Conservation (phyloP, 2,797 vertebrate species). For the Bradypodion ventrale region DNA sequence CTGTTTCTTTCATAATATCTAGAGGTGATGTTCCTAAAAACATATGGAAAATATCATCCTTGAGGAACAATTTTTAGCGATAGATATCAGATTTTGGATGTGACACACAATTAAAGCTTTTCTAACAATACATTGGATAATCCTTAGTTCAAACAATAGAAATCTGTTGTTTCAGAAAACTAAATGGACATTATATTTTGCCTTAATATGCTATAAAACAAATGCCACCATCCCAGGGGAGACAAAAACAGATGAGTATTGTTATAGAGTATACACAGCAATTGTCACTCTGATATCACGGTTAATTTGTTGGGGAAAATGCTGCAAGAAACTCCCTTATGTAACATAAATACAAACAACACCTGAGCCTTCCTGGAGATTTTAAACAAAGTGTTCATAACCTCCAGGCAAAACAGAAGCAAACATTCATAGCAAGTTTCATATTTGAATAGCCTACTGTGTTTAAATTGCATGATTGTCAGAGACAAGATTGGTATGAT, state of each 20-base stretch:
- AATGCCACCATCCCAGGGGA: conserved; percentile 6
- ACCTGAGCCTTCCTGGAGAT: background rate
- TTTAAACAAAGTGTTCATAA: background rate
- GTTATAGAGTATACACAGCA: background rate
- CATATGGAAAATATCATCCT: background rate
- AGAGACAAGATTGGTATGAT: too few species aligned
- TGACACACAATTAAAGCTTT: background rate
- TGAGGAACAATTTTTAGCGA: background rate
- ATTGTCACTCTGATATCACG: background rate
- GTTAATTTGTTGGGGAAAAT: background rate
- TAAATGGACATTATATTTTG: conserved; percentile 1
- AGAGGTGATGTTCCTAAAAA: background rate
- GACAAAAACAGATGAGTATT: conserved; percentile 10
- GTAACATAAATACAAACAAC: background rate
- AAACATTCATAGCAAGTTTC: background rate
- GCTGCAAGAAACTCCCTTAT: conserved; percentile 8
- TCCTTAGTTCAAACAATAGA: background rate
- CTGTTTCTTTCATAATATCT: background rate
- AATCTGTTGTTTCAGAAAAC: background rate
- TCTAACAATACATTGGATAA: background rate
- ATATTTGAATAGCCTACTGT: background rate
- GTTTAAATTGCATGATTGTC: background rate
- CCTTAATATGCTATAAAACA: conserved; percentile 33
- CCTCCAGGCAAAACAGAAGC: conserved; percentile 11
- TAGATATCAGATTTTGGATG: background rate